Conservation (phyloP, 2,113 vertebrate species). For the Orthonyx spaldingii region DNA sequence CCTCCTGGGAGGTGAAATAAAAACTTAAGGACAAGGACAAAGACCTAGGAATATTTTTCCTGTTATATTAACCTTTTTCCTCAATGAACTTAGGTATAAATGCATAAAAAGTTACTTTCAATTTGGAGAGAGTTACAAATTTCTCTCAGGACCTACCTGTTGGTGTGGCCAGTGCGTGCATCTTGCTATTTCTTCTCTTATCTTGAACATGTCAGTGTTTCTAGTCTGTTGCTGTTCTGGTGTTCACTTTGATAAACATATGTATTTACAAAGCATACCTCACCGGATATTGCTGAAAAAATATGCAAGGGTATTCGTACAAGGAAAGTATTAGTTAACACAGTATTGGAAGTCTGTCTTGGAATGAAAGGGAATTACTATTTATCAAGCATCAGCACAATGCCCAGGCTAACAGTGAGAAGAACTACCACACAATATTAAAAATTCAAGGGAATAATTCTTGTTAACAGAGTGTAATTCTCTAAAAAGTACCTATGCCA, state of each 20-base stretch:
- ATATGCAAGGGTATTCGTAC: fast-evolving
- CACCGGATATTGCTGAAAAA: neutral
- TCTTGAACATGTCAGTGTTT: neutral
- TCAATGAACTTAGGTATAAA: neutral
- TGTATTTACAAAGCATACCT: neutral
- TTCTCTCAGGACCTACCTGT: neutral
- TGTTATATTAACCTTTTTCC: neutral
- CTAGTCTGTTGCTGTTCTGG: neutral
- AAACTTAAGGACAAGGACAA: neutral
- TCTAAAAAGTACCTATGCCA: neutral
- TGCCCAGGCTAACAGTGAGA: neutral
- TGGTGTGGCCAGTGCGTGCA: neutral
- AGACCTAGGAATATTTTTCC: neutral
- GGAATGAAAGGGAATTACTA: neutral
- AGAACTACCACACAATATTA: neutral
- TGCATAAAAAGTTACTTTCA: fast-evolving
- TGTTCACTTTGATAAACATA: neutral
- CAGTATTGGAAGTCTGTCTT: neutral
- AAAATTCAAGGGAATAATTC: neutral
- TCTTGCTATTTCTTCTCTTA: neutral
- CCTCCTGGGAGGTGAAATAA: neutral
- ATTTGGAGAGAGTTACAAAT: neutral
- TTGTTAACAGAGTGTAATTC: neutral
- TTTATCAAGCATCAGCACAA: neutral
- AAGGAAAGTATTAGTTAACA: neutral